A percentile compares a stretch with the other conserved stretches of the same genome.
Conservation (phyloP, 2,888 invertebrate species). For the Mesorhabditis belari region DNA sequence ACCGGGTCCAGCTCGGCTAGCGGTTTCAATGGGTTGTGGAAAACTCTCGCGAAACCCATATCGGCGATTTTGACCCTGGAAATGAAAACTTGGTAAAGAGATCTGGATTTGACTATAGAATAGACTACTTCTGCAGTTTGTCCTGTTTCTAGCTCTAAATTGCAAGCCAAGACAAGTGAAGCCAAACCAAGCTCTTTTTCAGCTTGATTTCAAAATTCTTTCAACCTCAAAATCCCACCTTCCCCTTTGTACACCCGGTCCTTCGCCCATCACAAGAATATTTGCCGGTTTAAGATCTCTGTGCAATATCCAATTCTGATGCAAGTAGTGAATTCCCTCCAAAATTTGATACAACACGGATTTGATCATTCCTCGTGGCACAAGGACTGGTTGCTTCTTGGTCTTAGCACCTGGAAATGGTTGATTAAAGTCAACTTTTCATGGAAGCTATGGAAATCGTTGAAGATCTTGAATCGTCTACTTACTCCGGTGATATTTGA, state of each 20-base stretch:
- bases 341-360: slow-evolving; percentile 92
- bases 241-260: slow-evolving; percentile 74
- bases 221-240: slow-evolving; percentile 57
- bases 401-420: too few relatives aligned
- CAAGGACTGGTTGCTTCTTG: slow-evolving; percentile 69
- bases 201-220: too few relatives aligned
- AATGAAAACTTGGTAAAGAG: too few relatives aligned
- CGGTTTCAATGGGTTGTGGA: slow-evolving; percentile 94
- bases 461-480: too few relatives aligned
- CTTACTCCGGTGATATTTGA: slow-evolving; percentile 96
- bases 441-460: too few relatives aligned
- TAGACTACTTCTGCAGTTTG: too few relatives aligned
- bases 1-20: slow-evolving; percentile 96
- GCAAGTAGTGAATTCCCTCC: slow-evolving; percentile 92
- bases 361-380: slow-evolving; percentile 72
- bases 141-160: too few relatives aligned
- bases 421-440: background rate
- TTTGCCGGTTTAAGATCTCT: slow-evolving; percentile 80
- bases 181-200: too few relatives aligned
- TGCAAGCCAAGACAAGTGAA: too few relatives aligned
- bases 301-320: slow-evolving; percentile 97
- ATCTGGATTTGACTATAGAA: too few relatives aligned
- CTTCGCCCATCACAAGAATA: slow-evolving; percentile 98
- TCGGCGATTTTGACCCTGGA: slow-evolving; percentile 66
- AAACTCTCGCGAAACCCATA: slow-evolving; percentile 96